phyloP scores from a whole-genome alignment of 2,113 vertebrate species.

The Triplophysa dalaica region DNA sequence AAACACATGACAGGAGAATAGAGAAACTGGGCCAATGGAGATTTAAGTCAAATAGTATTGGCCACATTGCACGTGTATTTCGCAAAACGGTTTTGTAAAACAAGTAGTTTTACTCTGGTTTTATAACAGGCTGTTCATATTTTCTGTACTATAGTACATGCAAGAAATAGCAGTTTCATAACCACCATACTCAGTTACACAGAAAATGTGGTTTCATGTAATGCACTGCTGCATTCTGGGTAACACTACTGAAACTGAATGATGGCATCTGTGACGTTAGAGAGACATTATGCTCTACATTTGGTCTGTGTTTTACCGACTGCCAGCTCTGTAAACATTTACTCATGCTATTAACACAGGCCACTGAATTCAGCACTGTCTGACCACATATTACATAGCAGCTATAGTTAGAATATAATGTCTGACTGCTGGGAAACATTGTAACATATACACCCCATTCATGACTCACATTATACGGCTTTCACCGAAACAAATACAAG shows the following conservation, averaged over 20 bases:
- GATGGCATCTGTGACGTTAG: not conserved
- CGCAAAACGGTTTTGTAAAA: not conserved
- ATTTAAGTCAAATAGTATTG: conserved; percentile 42
- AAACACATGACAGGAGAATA: conserved; percentile 37
- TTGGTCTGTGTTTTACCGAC: conserved; percentile 21
- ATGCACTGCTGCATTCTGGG: not conserved
- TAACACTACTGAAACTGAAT: not conserved
- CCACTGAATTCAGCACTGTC: conserved; percentile 43
- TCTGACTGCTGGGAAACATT: conserved; percentile 33
- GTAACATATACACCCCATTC: conserved; percentile 25
- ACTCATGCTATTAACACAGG: conserved; percentile 48
- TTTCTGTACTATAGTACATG: not conserved
- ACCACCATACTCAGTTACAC: not conserved
- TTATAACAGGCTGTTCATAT: not conserved
- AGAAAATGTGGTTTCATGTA: conserved; percentile 24
- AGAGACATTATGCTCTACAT: conserved; percentile 1
- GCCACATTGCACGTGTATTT: conserved; percentile 1
- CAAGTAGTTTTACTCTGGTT: conserved; percentile 21
- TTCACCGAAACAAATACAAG: conserved; percentile 25
- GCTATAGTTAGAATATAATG: conserved; percentile 40
- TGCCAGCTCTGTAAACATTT: conserved; percentile 47
- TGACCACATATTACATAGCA: conserved; percentile 38
- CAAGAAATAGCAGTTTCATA: too few relatives aligned
- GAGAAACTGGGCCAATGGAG: conserved; percentile 30
- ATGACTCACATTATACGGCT: conserved; percentile 7